Evolutionary conservation across 2,888 invertebrate genomes (phyloP), one percentile per base, ranked within the genome.

Genomic region (Agrochola circellaris): DNA sequence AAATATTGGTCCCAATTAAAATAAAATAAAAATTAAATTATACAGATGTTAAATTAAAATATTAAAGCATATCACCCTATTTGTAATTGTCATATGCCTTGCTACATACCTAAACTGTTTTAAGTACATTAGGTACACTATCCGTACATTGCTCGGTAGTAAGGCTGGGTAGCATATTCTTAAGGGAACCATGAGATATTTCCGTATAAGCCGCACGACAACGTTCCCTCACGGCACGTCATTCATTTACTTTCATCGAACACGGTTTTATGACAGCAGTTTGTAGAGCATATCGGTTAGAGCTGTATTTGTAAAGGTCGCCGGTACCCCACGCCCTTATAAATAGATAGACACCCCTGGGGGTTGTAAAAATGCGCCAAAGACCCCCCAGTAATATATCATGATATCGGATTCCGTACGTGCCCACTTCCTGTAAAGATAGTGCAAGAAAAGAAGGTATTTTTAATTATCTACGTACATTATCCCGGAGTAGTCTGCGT

Each of bases 231-330:
- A 82, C 77, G 78, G 84, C 86, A 88, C 85, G 87, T 81, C 90
- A 91, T 88, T 92, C 89, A 89, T 91, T 89, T 90, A 92, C 89
- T 88, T 89, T 88, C 86, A 89, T 90, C 88, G 89, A 90, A 91
- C 90, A 89, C 48, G 77, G 87, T 93, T 93, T 92, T 92, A 93
- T 91, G 91, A 89, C 87, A 87, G 90, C 90, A 92, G 91, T 95
- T 94, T 94, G 93, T 95, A 93, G 93, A 94, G 94, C 93, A 92
- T 92, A 94, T 94, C 93, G 90, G 89, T 90, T 90, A 90, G 90
- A 92, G 91, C 89, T 90, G 92, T 93, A 90, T 94, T 94, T 93
- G 93, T 93, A 95, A 96, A 96, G 95, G 95, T 95, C 94, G 93
- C 70, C 89, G 90, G 90, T 89, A 90, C 90, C 90, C 89, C 87